Conservation (phyloP, 2,888 invertebrate genomes). For the Embidobia sp. region DNA sequence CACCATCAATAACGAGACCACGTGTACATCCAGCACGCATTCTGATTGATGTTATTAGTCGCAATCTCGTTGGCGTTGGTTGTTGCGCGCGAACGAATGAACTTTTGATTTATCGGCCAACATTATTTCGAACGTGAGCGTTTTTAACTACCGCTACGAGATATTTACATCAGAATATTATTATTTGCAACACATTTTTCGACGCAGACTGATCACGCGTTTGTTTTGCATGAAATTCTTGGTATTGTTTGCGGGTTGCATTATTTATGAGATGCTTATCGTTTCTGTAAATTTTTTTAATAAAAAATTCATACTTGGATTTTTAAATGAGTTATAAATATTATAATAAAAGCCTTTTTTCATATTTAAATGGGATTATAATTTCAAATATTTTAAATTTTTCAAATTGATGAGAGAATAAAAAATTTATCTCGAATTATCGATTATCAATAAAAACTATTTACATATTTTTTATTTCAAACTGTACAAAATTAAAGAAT, state of each 20-base stretch:
- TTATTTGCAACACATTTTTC: slow-evolving; percentile 19
- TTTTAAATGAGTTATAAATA: too few species aligned
- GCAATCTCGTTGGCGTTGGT: background rate
- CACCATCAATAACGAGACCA: slow-evolving; percentile 41
- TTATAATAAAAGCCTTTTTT: too few species aligned
- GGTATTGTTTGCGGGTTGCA: background rate
- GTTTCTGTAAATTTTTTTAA: too few species aligned
- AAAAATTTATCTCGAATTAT: too few species aligned
- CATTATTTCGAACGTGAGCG: slow-evolving; percentile 17
- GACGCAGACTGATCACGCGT: slow-evolving; percentile 1
- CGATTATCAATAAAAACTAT: too few species aligned
- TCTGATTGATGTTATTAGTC: slow-evolving; percentile 46
- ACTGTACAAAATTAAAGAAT: too few species aligned
- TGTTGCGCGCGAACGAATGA: slow-evolving; percentile 21
- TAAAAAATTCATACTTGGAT: too few species aligned
- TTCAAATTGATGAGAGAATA: too few species aligned
- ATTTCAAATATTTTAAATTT: too few species aligned
- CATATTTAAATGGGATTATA: too few species aligned
- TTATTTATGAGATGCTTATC: background rate
- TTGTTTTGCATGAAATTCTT: background rate
- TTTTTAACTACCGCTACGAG: background rate
- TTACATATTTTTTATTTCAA: too few species aligned
- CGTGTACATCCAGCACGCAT: slow-evolving; percentile 10
- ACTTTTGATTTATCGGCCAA: slow-evolving; percentile 52
- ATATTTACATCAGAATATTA: slow-evolving; percentile 12